Evolutionary conservation across 1,140 invertebrate genomes (phyloP).

Genomic region (Sarcophaga bullata): DNA sequence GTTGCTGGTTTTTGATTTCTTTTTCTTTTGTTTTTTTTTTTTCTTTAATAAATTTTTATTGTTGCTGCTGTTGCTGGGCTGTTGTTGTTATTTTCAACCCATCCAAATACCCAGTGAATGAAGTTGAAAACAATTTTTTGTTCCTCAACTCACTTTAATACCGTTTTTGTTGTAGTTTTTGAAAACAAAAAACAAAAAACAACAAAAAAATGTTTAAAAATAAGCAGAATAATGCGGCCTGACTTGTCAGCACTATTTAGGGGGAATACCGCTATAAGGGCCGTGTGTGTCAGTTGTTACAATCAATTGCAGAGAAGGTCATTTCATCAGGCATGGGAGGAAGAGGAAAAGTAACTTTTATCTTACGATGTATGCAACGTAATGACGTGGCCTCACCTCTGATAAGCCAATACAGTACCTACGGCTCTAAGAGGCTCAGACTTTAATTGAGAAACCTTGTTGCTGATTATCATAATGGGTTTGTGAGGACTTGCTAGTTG

Average conservation of each 20-base stretch:
- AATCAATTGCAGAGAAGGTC: too few species aligned
- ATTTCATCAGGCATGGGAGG: too few species aligned
- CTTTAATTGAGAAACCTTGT: too few species aligned
- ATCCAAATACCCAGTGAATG: not conserved
- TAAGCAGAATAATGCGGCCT: not conserved
- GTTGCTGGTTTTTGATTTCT: constrained; percentile 14
- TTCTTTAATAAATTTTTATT: not conserved
- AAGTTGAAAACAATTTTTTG: not conserved
- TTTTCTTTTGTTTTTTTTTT: not conserved
- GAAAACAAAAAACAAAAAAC: not conserved
- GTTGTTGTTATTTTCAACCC: not conserved
- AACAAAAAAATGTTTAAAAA: not conserved
- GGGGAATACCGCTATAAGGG: not conserved
- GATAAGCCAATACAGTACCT: too few species aligned
- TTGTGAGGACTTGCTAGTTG: too few species aligned
- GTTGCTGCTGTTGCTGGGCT: too few species aligned
- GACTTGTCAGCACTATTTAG: constrained; percentile 16
- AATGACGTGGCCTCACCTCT: too few species aligned
- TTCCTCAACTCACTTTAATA: not conserved
- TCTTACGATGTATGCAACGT: too few species aligned
- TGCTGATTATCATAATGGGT: too few species aligned
- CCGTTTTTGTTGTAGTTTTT: not conserved
- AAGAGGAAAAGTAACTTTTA: too few species aligned
- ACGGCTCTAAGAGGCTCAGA: too few species aligned
- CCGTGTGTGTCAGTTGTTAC: not conserved